A percentile compares a stretch with the other conserved stretches of the same genome.
Evolutionary conservation across 37 sponge, comb jelly and placozoan genomes (phyloP).

Genomic region (Aplysina aerophoba): DNA sequence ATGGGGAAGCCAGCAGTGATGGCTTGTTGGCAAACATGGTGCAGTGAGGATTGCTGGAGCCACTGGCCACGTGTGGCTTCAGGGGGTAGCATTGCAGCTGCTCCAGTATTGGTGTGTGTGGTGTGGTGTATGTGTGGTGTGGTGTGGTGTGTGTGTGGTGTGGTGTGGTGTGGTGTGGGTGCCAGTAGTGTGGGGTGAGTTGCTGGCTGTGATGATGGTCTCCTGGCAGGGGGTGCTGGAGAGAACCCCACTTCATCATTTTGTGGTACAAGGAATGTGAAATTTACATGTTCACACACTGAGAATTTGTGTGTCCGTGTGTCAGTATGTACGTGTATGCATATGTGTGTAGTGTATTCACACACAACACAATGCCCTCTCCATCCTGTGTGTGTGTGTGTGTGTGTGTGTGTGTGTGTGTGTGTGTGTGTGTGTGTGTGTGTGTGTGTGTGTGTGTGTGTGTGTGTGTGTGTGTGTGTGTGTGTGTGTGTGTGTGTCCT

Average conservation of each 20-base stretch:
- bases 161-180: too few relatives aligned
- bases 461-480: background rate
- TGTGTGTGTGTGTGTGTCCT: background rate
- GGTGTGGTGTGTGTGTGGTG: too few relatives aligned
- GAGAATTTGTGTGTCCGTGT: constrained; percentile 1
- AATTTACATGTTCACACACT: background rate
- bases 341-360: constrained; percentile 29
- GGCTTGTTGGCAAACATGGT: too few relatives aligned
- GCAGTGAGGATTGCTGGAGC: too few relatives aligned
- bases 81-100: too few relatives aligned
- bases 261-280: background rate
- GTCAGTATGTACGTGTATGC: constrained; percentile 9
- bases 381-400: constrained; percentile 34
- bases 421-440: constrained; percentile 45
- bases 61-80: too few relatives aligned
- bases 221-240: background rate
- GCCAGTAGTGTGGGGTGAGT: too few relatives aligned
- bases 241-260: too few relatives aligned
- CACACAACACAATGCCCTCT: too few relatives aligned
- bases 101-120: too few relatives aligned
- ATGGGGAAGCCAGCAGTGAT: too few relatives aligned
- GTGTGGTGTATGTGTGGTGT: too few relatives aligned
- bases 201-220: background rate
- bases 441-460: constrained; percentile 44
- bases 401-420: constrained; percentile 48